Percentiles rank a stretch among this genome's conserved stretches.
Evolutionary conservation across 2,797 vertebrate species (phyloP).

Genomic region (Agapornis canus): DNA sequence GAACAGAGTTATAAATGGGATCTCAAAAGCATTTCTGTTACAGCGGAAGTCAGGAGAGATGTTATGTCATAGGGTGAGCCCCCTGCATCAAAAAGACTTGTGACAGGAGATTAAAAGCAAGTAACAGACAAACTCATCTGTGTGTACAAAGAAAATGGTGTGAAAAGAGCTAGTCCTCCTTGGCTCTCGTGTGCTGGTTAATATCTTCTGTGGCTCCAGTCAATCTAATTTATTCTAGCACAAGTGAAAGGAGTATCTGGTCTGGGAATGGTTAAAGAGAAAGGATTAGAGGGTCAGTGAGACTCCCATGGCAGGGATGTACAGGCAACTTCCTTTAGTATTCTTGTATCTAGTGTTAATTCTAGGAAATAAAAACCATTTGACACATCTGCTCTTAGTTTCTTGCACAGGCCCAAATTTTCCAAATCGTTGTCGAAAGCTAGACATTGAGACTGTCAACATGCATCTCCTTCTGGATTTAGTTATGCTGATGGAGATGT

Average conservation of each 20-base stretch:
- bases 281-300: not conserved
- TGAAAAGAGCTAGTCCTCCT: not conserved
- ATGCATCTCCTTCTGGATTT: conserved; percentile 36
- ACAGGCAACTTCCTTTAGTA: not conserved
- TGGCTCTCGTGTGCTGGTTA: not conserved
- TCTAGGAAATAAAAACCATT: conserved; percentile 49
- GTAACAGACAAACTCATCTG: not conserved
- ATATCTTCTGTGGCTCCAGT: not conserved
- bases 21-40: not conserved
- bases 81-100: not conserved
- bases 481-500: not conserved
- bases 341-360: conserved; percentile 2
- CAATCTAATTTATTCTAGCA: not conserved
- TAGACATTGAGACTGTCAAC: conserved; percentile 29
- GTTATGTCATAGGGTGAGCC: not conserved
- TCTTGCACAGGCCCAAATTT: conserved; percentile 18
- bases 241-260: not conserved
- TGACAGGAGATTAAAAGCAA: not conserved
- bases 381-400: conserved; percentile 55
- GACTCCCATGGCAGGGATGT: not conserved
- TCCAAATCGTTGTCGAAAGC: conserved; percentile 42
- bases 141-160: not conserved
- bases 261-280: not conserved
- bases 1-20: conserved; percentile 37
- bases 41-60: not conserved